These are phyloP conservation scores for human DNA, from an alignment of 2,113 vertebrate species.

Conservation along the genomic window GRCh38 chr21:14603001-14603500, in stretches of 20 bases:
- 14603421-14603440: not conserved
- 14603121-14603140: not conserved
- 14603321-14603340: not conserved
- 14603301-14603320: not conserved
- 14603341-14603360: not conserved
- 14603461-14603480: not conserved
- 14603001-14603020: not conserved
- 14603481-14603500: not conserved
- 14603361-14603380: not conserved
- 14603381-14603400: not conserved
- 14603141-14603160: not conserved
- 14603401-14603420: not conserved
- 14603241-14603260: not conserved
- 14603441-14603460: not conserved
- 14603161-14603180: not conserved
- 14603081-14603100: not conserved
- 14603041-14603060: not conserved
- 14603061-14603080: not conserved
- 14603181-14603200: not conserved
- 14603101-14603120: not conserved
- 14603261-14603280: not conserved
- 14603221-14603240: not conserved
- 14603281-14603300: not conserved
- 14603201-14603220: not conserved
- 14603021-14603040: not conserved